Percentiles rank a stretch among this genome's conserved stretches.
These are phyloP conservation scores for Anhinga anhinga DNA, from an alignment of 2,113 vertebrate species.

Conservation along the genomic window DNA sequence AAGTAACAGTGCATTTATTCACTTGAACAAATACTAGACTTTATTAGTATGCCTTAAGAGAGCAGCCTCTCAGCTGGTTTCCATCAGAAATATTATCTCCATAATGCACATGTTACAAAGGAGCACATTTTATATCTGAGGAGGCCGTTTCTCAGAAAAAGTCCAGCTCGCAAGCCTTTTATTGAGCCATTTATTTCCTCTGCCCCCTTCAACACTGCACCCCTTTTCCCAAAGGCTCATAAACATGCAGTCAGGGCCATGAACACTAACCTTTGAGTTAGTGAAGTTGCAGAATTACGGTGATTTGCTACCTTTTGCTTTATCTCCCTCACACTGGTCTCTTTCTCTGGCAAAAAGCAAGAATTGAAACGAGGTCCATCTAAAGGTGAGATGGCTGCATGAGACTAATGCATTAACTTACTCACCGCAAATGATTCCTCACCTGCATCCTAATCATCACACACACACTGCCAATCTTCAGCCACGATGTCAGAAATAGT, in stretches of 20 bases:
- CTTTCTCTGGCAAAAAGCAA: background rate
- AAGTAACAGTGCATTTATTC: background rate
- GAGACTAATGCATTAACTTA: background rate
- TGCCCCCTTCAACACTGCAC: background rate
- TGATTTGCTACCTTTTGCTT: slow-evolving; percentile 4
- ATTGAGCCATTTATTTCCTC: background rate
- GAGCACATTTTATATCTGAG: background rate
- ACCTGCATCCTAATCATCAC: background rate
- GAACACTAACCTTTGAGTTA: background rate
- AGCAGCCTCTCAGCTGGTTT: background rate
- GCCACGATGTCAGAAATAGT: background rate
- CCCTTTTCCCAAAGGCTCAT: background rate
- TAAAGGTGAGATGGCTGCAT: slow-evolving; percentile 6
- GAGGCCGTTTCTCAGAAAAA: background rate
- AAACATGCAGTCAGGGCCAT: background rate
- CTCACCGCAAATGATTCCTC: background rate
- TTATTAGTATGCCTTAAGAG: background rate
- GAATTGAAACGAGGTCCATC: background rate
- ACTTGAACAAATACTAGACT: background rate
- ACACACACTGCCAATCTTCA: background rate
- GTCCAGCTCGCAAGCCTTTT: background rate
- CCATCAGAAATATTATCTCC: background rate
- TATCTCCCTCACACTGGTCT: background rate
- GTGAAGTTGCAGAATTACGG: background rate
- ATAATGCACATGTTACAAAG: background rate